phyloP scores from a whole-genome alignment of 1,140 invertebrate species.

The Ceratina australensis region DNA sequence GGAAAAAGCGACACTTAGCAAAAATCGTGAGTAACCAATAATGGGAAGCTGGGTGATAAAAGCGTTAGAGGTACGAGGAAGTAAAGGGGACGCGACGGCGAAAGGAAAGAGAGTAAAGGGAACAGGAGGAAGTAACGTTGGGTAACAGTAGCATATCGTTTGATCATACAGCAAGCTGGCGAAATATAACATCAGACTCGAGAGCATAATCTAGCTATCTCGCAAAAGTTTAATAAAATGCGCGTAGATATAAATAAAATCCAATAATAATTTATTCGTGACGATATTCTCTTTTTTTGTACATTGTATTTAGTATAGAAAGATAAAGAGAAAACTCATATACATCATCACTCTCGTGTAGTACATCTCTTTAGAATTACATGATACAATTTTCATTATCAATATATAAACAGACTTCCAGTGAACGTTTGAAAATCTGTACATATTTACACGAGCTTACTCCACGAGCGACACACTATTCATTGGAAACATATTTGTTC shows the following conservation, averaged over 20 bases:
- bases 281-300: slow-evolving; percentile 46
- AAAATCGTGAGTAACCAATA: neutral
- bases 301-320: slow-evolving; percentile 50
- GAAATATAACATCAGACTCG: slow-evolving; percentile 22
- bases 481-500: slow-evolving; percentile 40
- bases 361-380: slow-evolving; percentile 35
- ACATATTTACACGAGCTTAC: slow-evolving; percentile 69
- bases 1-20: neutral
- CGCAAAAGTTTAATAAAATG: slow-evolving; percentile 53
- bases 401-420: slow-evolving; percentile 60
- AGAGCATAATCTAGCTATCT: slow-evolving; percentile 13
- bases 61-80: neutral
- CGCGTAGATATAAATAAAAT: slow-evolving; percentile 53
- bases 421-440: slow-evolving; percentile 65
- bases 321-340: slow-evolving; percentile 57
- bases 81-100: neutral
- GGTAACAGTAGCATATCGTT: slow-evolving; percentile 56
- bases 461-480: slow-evolving; percentile 48
- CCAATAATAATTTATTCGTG: slow-evolving; percentile 65
- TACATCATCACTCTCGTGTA: slow-evolving; percentile 39
- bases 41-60: neutral
- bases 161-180: slow-evolving; percentile 8
- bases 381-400: slow-evolving; percentile 35
- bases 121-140: slow-evolving; percentile 57
- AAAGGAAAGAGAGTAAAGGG: neutral